These are phyloP conservation scores for Phodopus roborovskii DNA, from an alignment of 2,113 vertebrate genomes.

Conservation along the genomic window DNA sequence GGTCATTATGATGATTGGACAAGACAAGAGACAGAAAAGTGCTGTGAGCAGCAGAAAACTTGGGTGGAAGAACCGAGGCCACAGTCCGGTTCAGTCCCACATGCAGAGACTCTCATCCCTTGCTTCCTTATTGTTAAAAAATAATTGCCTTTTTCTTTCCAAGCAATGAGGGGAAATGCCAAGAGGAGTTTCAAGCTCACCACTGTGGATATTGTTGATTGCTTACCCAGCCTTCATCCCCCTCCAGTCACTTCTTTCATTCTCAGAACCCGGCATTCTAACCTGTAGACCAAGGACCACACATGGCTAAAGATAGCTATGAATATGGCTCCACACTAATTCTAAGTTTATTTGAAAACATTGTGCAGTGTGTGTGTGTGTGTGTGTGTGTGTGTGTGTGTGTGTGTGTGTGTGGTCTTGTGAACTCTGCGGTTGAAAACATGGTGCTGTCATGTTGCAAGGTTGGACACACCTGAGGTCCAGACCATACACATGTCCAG, in stretches of 20 bases:
- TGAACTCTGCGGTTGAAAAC: neutral
- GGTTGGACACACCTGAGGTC: neutral
- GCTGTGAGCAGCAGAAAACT: constrained; percentile 59
- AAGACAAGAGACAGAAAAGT: constrained; percentile 52
- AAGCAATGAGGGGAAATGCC: neutral
- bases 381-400: neutral
- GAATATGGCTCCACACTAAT: too few relatives aligned
- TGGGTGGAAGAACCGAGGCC: neutral
- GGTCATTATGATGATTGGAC: constrained; percentile 26
- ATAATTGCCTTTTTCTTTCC: neutral
- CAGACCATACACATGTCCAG: neutral
- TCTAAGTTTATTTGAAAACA: neutral
- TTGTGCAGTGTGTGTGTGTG: neutral
- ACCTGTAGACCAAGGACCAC: neutral
- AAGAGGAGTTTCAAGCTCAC: neutral
- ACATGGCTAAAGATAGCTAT: neutral
- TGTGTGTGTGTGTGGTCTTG: neutral
- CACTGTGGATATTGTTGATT: neutral
- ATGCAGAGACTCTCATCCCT: neutral
- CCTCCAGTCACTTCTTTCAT: neutral
- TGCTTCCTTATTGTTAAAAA: constrained; percentile 40
- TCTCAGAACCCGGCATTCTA: neutral
- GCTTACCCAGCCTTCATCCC: neutral
- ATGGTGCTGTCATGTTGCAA: too few relatives aligned
- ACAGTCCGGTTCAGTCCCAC: neutral